Evolutionary conservation across 2,888 invertebrate species (phyloP).

Genomic region (Prenolepis imparis): DNA sequence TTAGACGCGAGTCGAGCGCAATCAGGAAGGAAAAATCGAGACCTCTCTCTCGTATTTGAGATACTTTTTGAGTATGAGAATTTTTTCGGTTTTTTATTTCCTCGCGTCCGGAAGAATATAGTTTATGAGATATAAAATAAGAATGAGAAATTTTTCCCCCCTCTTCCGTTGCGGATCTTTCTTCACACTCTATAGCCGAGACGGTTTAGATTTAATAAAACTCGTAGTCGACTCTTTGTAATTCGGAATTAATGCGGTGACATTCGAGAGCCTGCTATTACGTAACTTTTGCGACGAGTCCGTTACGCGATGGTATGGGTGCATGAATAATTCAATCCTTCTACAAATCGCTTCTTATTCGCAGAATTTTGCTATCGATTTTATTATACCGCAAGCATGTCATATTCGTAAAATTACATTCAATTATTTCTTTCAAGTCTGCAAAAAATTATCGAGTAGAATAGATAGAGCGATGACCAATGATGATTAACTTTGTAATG

Average conservation of each 20-base stretch:
- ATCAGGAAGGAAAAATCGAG: neutral
- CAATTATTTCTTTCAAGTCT: neutral
- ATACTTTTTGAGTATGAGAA: neutral
- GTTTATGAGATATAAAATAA: neutral
- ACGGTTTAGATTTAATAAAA: constrained; percentile 45
- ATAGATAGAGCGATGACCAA: neutral
- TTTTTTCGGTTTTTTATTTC: neutral
- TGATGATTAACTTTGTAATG: neutral
- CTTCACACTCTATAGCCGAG: neutral
- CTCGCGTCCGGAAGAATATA: neutral
- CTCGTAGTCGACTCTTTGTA: constrained; percentile 30
- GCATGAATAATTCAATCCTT: constrained; percentile 49
- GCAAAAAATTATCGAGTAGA: neutral
- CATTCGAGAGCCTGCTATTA: constrained; percentile 24
- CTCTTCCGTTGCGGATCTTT: neutral
- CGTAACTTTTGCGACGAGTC: constrained; percentile 40
- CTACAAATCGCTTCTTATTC: constrained; percentile 46
- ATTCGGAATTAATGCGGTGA: constrained; percentile 51
- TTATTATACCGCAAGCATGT: constrained; percentile 19
- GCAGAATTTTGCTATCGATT: constrained; percentile 47
- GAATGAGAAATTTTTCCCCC: neutral
- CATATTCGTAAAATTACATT: constrained; percentile 27
- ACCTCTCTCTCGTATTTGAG: neutral
- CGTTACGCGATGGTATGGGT: constrained; percentile 4
- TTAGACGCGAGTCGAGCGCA: constrained; percentile 12